Evolutionary conservation across 2,797 vertebrate species (phyloP).

Genomic region (Novumbra hubbsi): DNA sequence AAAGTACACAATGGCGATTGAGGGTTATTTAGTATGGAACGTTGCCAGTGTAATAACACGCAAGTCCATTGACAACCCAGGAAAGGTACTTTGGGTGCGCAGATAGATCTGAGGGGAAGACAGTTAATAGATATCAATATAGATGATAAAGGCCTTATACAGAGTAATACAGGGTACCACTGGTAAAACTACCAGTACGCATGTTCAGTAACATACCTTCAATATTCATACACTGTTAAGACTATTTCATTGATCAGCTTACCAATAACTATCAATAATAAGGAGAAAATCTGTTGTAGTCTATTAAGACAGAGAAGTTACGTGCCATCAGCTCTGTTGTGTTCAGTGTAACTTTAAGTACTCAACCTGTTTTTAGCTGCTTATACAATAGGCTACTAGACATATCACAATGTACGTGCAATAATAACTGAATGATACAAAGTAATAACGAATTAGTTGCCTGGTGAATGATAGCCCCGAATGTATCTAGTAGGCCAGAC

Average conservation of each 20-base stretch:
- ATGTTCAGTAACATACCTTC: background rate
- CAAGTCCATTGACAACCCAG: background rate
- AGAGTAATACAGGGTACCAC: no score
- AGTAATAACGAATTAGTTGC: background rate
- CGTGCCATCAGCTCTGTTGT: background rate
- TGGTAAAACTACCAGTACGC: background rate
- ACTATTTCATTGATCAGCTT: background rate
- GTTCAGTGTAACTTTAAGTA: background rate
- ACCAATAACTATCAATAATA: background rate
- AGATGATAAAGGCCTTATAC: background rate
- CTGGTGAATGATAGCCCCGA: constrained; percentile 9
- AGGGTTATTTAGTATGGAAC: constrained; percentile 9
- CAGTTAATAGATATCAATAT: background rate
- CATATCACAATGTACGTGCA: background rate
- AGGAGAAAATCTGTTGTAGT: background rate
- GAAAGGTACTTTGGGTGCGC: background rate
- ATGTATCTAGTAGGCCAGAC: constrained; percentile 22
- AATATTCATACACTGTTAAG: background rate
- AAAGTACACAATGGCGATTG: constrained; percentile 18
- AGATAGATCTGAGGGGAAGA: background rate
- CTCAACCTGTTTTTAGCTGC: background rate
- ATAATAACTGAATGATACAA: background rate
- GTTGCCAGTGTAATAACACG: background rate
- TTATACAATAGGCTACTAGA: background rate
- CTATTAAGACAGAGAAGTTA: background rate